A percentile compares a stretch with the other conserved stretches of the same genome.
phyloP scores from a whole-genome alignment of 2,888 invertebrate genomes.

The Eristalis pertinax region DNA sequence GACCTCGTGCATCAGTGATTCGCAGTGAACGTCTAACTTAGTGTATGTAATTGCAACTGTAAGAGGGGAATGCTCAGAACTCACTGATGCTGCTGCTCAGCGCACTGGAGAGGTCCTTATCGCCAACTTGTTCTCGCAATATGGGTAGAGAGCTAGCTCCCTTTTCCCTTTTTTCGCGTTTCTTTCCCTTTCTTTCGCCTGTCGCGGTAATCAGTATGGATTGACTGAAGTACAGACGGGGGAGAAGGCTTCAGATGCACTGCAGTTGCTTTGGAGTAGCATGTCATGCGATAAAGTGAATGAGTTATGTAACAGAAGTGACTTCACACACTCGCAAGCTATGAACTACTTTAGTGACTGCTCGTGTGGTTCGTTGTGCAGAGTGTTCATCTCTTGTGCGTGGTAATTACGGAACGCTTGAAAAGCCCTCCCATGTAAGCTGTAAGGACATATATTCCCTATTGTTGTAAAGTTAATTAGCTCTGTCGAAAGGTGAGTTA shows the following conservation, averaged over 20 bases:
- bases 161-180: neutral
- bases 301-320: conserved; percentile 21
- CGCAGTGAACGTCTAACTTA: conserved; percentile 41
- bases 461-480: neutral
- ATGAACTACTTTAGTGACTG: neutral
- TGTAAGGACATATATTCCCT: neutral
- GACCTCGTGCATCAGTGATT: conserved; percentile 71
- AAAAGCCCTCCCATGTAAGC: neutral
- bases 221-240: conserved; percentile 24
- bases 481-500: neutral
- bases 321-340: conserved; percentile 10
- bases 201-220: conserved; percentile 28
- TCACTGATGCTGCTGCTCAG: conserved; percentile 9
- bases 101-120: conserved; percentile 53
- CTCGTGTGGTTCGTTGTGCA: neutral
- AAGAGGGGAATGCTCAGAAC: conserved; percentile 20
- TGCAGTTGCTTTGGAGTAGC: conserved; percentile 8
- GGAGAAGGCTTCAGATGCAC: conserved; percentile 16
- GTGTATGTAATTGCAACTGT: conserved; percentile 51
- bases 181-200: conserved; percentile 2
- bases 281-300: conserved; percentile 27
- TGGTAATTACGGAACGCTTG: neutral
- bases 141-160: conserved; percentile 42
- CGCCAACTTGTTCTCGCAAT: conserved; percentile 37
- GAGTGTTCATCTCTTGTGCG: neutral